phyloP scores from a whole-genome alignment of 2,113 vertebrate species.

The Leptocoma aspasia region DNA sequence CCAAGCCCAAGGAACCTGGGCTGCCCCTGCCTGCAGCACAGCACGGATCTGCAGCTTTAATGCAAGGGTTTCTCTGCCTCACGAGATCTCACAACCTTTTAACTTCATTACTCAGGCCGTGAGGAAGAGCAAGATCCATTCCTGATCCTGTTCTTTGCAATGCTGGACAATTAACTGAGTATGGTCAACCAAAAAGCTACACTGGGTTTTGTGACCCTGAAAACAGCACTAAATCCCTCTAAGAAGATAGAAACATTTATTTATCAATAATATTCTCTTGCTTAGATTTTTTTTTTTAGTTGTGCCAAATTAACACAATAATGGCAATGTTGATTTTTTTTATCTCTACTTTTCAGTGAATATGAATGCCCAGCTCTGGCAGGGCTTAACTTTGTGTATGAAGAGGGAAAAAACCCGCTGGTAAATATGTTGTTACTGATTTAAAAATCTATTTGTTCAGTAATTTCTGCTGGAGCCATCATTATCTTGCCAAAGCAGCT shows the following conservation, averaged over 20 bases:
- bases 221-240: background rate
- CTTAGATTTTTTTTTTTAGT: background rate
- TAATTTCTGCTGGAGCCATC: conserved; percentile 58
- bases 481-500: conserved; percentile 72
- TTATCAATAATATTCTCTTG: background rate
- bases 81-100: background rate
- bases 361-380: conserved; percentile 29
- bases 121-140: background rate
- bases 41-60: background rate
- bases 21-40: background rate
- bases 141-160: accelerated
- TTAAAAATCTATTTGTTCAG: conserved; percentile 67
- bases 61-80: background rate
- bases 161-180: background rate
- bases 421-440: conserved; percentile 65
- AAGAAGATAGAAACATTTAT: background rate
- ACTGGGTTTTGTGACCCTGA: background rate
- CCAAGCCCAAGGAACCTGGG: background rate
- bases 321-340: background rate
- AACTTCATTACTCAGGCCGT: background rate
- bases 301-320: conserved; percentile 34
- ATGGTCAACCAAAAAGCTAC: background rate
- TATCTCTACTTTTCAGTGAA: conserved; percentile 38
- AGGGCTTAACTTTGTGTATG: conserved; percentile 44
- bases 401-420: conserved; percentile 1